A percentile compares a stretch with the other conserved stretches of the same genome.
These are phyloP conservation scores for Megaleporinus macrocephalus DNA, from an alignment of 2,113 vertebrate species.

Conservation along the genomic window DNA sequence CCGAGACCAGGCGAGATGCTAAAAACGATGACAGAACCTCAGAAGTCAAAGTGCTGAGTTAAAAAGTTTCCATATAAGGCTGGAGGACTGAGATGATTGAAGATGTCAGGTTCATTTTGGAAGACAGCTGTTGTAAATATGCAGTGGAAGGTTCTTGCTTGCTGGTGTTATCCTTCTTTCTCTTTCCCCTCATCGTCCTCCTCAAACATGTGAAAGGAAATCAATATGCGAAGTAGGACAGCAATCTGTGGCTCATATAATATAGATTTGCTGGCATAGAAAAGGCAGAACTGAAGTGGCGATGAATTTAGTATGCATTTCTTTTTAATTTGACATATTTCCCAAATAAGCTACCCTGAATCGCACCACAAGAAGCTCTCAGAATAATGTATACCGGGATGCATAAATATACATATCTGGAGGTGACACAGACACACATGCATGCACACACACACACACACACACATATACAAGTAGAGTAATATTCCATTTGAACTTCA, in stretches of 20 bases:
- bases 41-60: not conserved
- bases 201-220: conserved; percentile 37
- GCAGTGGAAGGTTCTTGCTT: conserved; percentile 52
- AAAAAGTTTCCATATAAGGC: not conserved
- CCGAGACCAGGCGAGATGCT: not conserved
- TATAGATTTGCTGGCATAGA: conserved; percentile 40
- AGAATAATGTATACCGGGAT: conserved; percentile 43
- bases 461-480: conserved; percentile 56
- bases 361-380: conserved; percentile 31
- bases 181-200: not conserved
- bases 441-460: conserved; percentile 35
- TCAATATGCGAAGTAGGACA: conserved; percentile 45
- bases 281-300: conserved; percentile 28
- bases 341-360: conserved; percentile 55
- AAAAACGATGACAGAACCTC: not conserved
- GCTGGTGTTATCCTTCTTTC: conserved; percentile 7
- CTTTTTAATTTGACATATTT: conserved; percentile 50
- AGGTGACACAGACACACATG: conserved; percentile 41
- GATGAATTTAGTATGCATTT: conserved; percentile 39
- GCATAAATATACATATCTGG: conserved; percentile 54
- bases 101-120: not conserved
- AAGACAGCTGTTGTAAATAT: not conserved
- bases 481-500: conserved; percentile 75
- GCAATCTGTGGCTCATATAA: conserved; percentile 50
- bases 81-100: not conserved